Conservation (phyloP, 2,888 invertebrate genomes). For the Parelbella ahira region DNA sequence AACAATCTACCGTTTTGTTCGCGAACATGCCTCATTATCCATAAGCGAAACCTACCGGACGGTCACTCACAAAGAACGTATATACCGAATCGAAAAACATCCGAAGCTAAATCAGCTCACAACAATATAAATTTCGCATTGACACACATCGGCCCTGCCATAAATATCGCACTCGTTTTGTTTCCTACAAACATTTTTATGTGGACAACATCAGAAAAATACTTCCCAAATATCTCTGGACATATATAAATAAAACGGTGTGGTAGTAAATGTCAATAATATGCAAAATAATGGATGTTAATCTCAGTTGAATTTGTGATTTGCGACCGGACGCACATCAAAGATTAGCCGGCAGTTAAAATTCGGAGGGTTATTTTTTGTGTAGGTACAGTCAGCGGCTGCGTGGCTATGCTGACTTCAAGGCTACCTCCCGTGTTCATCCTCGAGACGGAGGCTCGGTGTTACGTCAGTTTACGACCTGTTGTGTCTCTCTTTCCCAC, state of each 20-base stretch:
- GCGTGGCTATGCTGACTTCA: conserved; percentile 24
- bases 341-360: conserved; percentile 65
- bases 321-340: conserved; percentile 67
- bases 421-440: conserved; percentile 27
- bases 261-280: conserved; percentile 80
- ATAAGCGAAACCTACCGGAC: conserved; percentile 38
- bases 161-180: conserved; percentile 73
- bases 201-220: conserved; percentile 69
- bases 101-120: conserved; percentile 61
- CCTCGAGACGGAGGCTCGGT: conserved; percentile 4
- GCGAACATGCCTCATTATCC: conserved; percentile 47
- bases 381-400: conserved; percentile 9
- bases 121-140: conserved; percentile 74
- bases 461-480: conserved; percentile 18
- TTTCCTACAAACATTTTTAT: conserved; percentile 74
- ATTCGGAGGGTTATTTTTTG: conserved; percentile 36
- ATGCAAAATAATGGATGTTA: conserved; percentile 79
- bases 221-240: conserved; percentile 75
- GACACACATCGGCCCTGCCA: conserved; percentile 71
- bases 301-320: conserved; percentile 69
- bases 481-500: conserved; percentile 10
- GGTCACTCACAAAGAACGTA: conserved; percentile 59
- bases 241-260: conserved; percentile 71
- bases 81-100: conserved; percentile 55
- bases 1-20: conserved; percentile 37